Base-by-base conservation (phyloP, 2,797 vertebrate species). In the Poliocrania exsul region DNA sequence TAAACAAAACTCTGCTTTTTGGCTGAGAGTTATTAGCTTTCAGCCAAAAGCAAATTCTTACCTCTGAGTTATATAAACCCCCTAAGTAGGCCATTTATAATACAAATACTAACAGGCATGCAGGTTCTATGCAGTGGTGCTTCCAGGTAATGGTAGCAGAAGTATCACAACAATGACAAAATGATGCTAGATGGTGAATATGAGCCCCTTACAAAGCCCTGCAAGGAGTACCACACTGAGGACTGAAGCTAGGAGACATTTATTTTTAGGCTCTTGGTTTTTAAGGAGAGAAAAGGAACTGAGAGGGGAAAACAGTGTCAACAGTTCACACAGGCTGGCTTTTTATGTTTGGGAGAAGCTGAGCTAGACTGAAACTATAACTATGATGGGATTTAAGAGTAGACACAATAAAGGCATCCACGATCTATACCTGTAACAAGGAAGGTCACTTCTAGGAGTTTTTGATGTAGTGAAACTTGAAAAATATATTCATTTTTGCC, bases 401-500 rank as follows among this genome's bases (percentile, higher is more conserved):
- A 92, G 57, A 69, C 58, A 86, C 77, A 94, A 79, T 92, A 95
- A 96, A 96, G 79, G 65, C 37, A 90, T 81, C 71, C 65, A 37
- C 71, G 94, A 93, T 92, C 93, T 92, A 81, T 92, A 93, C 84
- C 95, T 72, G 88, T 94, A 94, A 95, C 82, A 93, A 84, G 62
- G 83, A 96, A 93, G 87, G 95, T 93, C 92, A 96, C 85, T 82
- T 96, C 86, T 86, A 85, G 90, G 92, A 93, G 77, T 69, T 94
- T 96, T 88, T 94, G 75, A 94, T 92, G 89, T 89, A 86, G 67
- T 90, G 61, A 94, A 94, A 95, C 70, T 92, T 92, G 58, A 97
- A 96, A 93, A 95, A 91, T 71, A 85, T 89, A 88, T 97, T 97
- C 92, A 94, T 96, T 95, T 95, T 96, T 95, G 96, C 95, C 96